These are phyloP conservation scores for Nerophis ophidion DNA, from an alignment of 2,113 vertebrate species.

Conservation along the genomic window DNA sequence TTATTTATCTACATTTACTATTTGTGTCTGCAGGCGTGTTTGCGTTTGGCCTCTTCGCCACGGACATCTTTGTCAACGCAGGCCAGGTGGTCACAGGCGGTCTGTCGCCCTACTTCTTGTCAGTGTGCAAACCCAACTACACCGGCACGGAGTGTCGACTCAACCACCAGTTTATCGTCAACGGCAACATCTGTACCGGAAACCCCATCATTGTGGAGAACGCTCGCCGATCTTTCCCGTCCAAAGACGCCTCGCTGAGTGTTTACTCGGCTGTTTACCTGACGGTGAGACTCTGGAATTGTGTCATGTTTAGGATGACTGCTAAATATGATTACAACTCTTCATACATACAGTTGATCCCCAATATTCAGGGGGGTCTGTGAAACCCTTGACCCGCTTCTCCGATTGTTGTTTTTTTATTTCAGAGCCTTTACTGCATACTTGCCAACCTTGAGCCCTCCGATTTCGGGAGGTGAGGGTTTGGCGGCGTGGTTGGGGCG, in stretches of 20 bases:
- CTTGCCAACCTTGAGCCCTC: no score
- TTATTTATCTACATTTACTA: slow-evolving; percentile 2
- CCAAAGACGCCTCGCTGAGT: slow-evolving; percentile 94
- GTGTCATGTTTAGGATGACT: neutral
- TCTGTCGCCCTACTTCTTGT: slow-evolving; percentile 92
- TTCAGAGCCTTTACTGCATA: no score
- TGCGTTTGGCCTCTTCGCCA: slow-evolving; percentile 96
- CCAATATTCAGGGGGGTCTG: no score
- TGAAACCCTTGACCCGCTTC: no score
- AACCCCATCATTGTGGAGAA: slow-evolving; percentile 81
- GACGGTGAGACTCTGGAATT: slow-evolving; percentile 75
- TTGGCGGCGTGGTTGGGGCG: no score
- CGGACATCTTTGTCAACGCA: slow-evolving; percentile 97
- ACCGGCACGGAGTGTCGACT: slow-evolving; percentile 83
- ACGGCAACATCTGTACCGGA: slow-evolving; percentile 91
- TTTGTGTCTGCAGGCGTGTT: slow-evolving; percentile 81
- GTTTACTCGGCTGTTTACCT: slow-evolving; percentile 95
- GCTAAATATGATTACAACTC: no score
- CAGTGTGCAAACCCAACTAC: slow-evolving; percentile 96
- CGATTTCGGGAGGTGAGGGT: no score
- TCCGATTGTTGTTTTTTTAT: no score
- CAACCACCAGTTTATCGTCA: slow-evolving; percentile 86
- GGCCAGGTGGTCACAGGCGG: slow-evolving; percentile 96
- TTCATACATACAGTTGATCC: no score
- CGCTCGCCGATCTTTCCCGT: slow-evolving; percentile 92